These are phyloP conservation scores for Leucania comma DNA, from an alignment of 2,888 invertebrate genomes.

Conservation along the genomic window DNA sequence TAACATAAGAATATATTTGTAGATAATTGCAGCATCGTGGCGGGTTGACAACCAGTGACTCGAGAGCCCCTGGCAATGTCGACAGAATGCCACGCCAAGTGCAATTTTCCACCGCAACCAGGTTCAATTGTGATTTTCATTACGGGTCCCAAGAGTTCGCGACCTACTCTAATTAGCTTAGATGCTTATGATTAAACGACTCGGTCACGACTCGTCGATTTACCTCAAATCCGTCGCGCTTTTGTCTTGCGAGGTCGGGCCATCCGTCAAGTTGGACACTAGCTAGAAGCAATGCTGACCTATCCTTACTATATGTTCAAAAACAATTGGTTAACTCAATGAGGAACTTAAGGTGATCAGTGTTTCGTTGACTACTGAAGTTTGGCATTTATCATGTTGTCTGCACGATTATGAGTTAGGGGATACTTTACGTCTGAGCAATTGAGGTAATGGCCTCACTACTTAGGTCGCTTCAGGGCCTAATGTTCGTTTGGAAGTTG, in stretches of 20 bases:
- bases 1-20: slow-evolving; percentile 38
- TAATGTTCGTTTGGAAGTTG: slow-evolving; percentile 66
- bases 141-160: slow-evolving; percentile 86
- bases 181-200: slow-evolving; percentile 89
- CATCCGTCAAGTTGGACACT: slow-evolving; percentile 80
- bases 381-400: slow-evolving; percentile 61
- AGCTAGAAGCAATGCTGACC: slow-evolving; percentile 64
- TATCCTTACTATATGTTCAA: slow-evolving; percentile 37
- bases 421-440: slow-evolving; percentile 69
- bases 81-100: slow-evolving; percentile 81
- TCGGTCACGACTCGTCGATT: slow-evolving; percentile 88
- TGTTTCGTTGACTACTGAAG: slow-evolving; percentile 59
- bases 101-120: slow-evolving; percentile 86
- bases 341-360: slow-evolving; percentile 40
- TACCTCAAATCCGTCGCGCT: slow-evolving; percentile 85
- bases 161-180: slow-evolving; percentile 89
- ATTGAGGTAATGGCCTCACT: slow-evolving; percentile 71
- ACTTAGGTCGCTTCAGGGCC: slow-evolving; percentile 62
- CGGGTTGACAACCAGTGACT: slow-evolving; percentile 70
- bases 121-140: slow-evolving; percentile 89
- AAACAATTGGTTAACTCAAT: slow-evolving; percentile 48
- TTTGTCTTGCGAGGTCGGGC: slow-evolving; percentile 82
- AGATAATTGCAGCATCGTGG: slow-evolving; percentile 66
- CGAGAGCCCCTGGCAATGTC: slow-evolving; percentile 75
- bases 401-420: slow-evolving; percentile 64